Percentiles rank a stretch among this genome's conserved stretches.
These are phyloP conservation scores for Nymphalis urticae DNA, from an alignment of 2,888 invertebrate genomes.

Conservation along the genomic window DNA sequence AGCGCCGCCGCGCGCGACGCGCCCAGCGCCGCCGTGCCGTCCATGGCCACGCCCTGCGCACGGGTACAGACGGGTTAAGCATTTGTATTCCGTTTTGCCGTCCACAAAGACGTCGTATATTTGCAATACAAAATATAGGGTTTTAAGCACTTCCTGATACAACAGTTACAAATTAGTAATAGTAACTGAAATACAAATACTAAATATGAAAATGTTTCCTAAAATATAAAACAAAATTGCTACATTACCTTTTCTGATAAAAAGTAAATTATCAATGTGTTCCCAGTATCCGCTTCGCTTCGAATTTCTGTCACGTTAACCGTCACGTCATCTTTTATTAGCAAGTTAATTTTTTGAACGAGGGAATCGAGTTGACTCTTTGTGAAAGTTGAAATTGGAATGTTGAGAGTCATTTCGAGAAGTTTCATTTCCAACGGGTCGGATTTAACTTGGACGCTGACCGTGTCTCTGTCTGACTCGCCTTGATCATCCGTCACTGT, in stretches of 20 bases:
- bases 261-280: constrained; percentile 86
- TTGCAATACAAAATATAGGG: not conserved
- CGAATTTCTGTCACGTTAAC: constrained; percentile 81
- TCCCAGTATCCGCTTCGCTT: constrained; percentile 82
- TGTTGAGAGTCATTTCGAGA: constrained; percentile 90
- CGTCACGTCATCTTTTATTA: constrained; percentile 87
- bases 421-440: constrained; percentile 89
- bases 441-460: constrained; percentile 89
- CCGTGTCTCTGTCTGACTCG: constrained; percentile 89
- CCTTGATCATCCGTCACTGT: constrained; percentile 96
- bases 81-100: too few relatives aligned
- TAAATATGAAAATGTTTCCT: too few relatives aligned
- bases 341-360: constrained; percentile 89
- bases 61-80: not conserved
- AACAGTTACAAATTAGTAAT: too few relatives aligned
- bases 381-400: constrained; percentile 82
- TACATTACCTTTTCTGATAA: constrained; percentile 80
- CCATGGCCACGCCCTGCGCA: constrained; percentile 58
- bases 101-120: too few relatives aligned
- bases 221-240: not conserved
- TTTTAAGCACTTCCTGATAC: too few relatives aligned
- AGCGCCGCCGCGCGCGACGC: constrained; percentile 50
- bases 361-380: constrained; percentile 86
- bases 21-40: constrained; percentile 48
- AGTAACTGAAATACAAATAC: not conserved